These are phyloP conservation scores for Tribolium castaneum DNA, from an alignment of 1,140 invertebrate species.

Conservation along the genomic window DNA sequence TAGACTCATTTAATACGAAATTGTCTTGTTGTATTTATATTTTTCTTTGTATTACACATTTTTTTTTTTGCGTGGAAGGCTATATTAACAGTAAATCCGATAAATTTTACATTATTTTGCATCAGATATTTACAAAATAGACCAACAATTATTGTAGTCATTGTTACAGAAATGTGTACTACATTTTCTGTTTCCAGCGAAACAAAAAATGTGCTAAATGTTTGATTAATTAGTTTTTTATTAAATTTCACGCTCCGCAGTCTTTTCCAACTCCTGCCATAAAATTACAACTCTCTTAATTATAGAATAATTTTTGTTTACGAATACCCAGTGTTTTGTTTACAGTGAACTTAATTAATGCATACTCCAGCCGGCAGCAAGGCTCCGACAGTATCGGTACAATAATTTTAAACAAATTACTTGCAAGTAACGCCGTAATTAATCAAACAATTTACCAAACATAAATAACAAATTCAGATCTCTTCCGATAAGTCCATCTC, in stretches of 20 bases:
- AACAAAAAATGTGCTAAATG: not conserved
- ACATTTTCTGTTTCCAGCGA: not conserved
- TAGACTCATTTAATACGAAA: no score
- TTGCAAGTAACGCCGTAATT: slow-evolving; percentile 30
- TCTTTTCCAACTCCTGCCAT: not conserved
- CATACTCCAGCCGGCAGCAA: not conserved
- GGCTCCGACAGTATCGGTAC: not conserved
- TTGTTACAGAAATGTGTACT: not conserved
- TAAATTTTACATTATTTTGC: not conserved
- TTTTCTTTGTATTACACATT: not conserved
- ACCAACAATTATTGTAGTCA: not conserved
- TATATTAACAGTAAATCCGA: not conserved
- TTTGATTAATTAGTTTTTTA: not conserved
- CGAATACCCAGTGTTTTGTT: not conserved
- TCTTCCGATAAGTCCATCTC: slow-evolving; percentile 30
- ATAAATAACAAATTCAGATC: slow-evolving; percentile 36
- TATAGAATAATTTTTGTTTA: not conserved
- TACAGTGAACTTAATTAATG: not conserved
- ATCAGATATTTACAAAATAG: not conserved
- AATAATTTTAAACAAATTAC: slow-evolving; percentile 31
- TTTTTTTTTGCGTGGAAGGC: not conserved
- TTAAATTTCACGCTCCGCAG: not conserved
- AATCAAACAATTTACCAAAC: slow-evolving; percentile 35
- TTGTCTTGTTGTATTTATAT: not conserved
- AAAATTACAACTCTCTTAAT: not conserved